These are phyloP conservation scores for Hirtodrosophila duncani DNA, from an alignment of 2,888 invertebrate species.

Conservation along the genomic window DNA sequence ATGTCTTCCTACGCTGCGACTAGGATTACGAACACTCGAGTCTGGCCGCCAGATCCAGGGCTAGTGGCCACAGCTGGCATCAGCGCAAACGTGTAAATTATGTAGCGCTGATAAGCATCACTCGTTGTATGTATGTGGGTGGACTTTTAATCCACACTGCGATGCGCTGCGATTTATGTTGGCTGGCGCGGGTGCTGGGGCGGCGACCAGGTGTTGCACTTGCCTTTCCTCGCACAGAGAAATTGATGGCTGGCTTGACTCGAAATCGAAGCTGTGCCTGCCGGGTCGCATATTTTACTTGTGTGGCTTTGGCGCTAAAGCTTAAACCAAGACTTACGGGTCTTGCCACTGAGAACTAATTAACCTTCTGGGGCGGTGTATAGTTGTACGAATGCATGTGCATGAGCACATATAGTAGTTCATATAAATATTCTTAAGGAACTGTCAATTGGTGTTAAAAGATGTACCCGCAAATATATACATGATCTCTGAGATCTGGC, in stretches of 20 bases:
- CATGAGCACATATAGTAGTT: no score
- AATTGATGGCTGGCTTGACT: slow-evolving; percentile 47
- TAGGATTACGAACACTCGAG: slow-evolving; percentile 14
- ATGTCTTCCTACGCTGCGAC: slow-evolving; percentile 13
- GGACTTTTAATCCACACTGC: slow-evolving; percentile 36
- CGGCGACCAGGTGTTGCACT: slow-evolving; percentile 33
- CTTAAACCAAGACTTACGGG: no score
- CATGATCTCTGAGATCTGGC: no score
- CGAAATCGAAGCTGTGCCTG: no score
- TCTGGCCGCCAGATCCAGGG: slow-evolving; percentile 1
- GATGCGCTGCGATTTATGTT: slow-evolving; percentile 2
- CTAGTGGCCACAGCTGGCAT: slow-evolving; percentile 53
- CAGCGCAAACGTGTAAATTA: slow-evolving; percentile 64
- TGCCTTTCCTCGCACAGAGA: slow-evolving; percentile 42
- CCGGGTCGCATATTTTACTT: no score
- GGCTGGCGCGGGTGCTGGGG: not conserved
- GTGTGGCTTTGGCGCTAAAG: no score
- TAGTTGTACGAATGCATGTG: no score
- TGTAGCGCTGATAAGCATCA: slow-evolving; percentile 63
- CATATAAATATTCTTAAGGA: no score
- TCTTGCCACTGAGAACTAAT: no score
- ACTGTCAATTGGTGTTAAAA: no score
- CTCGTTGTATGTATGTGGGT: slow-evolving; percentile 29
- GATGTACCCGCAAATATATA: no score
- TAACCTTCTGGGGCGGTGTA: no score